Percentiles rank a stretch among this genome's conserved stretches.
These are phyloP conservation scores for Cydia strobilella DNA, from an alignment of 1,140 invertebrate species.

Conservation along the genomic window DNA sequence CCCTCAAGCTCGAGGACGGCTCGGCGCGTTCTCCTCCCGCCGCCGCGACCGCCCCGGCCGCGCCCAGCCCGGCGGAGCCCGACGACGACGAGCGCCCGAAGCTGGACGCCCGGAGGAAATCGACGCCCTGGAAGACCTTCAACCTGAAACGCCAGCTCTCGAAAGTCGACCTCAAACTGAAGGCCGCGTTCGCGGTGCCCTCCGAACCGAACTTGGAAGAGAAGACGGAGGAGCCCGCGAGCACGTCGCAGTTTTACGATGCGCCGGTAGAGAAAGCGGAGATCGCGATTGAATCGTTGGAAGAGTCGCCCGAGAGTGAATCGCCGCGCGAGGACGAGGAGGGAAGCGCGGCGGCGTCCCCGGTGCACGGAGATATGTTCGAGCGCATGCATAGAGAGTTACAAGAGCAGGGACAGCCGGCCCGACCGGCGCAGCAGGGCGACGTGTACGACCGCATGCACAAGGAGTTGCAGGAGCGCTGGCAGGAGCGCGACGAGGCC, in stretches of 20 bases:
- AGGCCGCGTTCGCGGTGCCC: constrained; percentile 82
- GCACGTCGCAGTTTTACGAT: constrained; percentile 77
- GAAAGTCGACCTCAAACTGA: constrained; percentile 89
- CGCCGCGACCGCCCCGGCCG: constrained; percentile 51
- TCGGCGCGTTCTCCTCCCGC: constrained; percentile 48
- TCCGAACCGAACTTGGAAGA: constrained; percentile 69
- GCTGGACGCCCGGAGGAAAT: constrained; percentile 77
- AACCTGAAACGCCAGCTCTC: constrained; percentile 90
- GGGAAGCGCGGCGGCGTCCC: constrained; percentile 50
- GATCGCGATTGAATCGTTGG: constrained; percentile 39
- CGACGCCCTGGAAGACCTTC: constrained; percentile 86
- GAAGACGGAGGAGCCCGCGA: constrained; percentile 46
- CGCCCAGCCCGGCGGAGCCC: constrained; percentile 42
- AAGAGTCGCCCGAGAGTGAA: constrained; percentile 51
- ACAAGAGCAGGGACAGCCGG: constrained; percentile 55
- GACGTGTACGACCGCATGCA: constrained; percentile 75
- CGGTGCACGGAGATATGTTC: constrained; percentile 60
- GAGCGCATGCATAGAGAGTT: constrained; percentile 66
- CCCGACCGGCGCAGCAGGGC: constrained; percentile 29
- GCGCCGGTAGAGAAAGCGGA: constrained; percentile 62
- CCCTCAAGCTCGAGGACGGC: constrained; percentile 65
- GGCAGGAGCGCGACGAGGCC: constrained; percentile 52
- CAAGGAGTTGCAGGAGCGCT: constrained; percentile 66
- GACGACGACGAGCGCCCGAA: constrained; percentile 48
- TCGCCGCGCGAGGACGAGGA: constrained; percentile 44